phyloP scores from a whole-genome alignment of 2,113 vertebrate species.

The Charadrius vociferus region DNA sequence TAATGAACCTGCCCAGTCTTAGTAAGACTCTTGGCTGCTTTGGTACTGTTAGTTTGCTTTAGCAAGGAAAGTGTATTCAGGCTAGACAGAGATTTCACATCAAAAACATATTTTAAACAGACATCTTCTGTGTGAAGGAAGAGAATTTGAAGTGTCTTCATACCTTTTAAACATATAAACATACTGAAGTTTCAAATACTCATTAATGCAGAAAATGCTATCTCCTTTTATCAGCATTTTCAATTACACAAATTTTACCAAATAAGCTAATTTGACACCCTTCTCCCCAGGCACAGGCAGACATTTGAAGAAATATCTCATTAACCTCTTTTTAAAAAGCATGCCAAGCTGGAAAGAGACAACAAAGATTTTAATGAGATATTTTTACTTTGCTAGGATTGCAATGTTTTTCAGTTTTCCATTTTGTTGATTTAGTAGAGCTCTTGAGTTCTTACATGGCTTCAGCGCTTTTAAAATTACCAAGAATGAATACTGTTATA shows the following conservation, averaged over 20 bases:
- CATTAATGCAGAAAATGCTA: background rate
- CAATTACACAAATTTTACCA: background rate
- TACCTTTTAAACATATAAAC: background rate
- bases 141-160: background rate
- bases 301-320: background rate
- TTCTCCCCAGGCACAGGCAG: background rate
- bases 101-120: background rate
- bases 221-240: background rate
- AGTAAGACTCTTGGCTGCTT: background rate
- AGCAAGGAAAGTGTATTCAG: background rate
- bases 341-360: background rate
- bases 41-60: background rate
- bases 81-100: background rate
- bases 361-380: background rate
- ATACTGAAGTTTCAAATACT: background rate
- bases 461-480: background rate
- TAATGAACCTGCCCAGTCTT: background rate
- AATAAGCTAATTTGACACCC: background rate
- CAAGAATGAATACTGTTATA: background rate
- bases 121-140: background rate
- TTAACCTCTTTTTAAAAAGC: background rate
- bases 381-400: background rate
- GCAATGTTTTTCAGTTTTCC: background rate
- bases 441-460: background rate
- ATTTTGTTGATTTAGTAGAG: background rate